Evolutionary conservation across 1,140 invertebrate genomes (phyloP).

Genomic region (Apocrypta bakeri): DNA sequence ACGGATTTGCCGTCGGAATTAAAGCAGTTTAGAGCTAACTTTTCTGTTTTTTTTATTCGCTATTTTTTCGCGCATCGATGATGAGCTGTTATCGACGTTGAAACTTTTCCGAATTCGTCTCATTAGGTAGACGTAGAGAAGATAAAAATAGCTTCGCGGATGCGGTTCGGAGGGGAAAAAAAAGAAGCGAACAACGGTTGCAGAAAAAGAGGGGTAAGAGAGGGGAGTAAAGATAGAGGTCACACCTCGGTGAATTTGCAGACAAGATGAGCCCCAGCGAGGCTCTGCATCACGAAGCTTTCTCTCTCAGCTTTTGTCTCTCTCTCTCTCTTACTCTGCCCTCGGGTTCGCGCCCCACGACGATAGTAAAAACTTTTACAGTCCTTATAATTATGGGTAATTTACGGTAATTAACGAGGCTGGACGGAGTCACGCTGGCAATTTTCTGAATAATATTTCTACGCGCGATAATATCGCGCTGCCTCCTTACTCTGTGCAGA

Average conservation of each 20-base stretch:
- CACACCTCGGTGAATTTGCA: slow-evolving; percentile 68
- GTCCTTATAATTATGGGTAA: slow-evolving; percentile 75
- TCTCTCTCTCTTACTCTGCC: background rate
- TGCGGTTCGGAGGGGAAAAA: background rate
- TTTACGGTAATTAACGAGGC: slow-evolving; percentile 75
- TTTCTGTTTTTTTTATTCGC: slow-evolving; percentile 34
- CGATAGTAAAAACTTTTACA: slow-evolving; percentile 76
- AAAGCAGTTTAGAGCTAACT: slow-evolving; percentile 7
- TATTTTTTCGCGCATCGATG: background rate
- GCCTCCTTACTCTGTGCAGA: background rate
- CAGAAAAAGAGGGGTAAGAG: background rate
- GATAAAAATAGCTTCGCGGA: slow-evolving; percentile 48
- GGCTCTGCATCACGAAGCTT: slow-evolving; percentile 69
- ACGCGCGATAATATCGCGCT: slow-evolving; percentile 70
- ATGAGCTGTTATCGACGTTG: background rate
- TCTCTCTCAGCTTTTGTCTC: too few species aligned
- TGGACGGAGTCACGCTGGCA: slow-evolving; percentile 73
- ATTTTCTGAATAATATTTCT: slow-evolving; percentile 76
- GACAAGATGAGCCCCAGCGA: slow-evolving; percentile 69
- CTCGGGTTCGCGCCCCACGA: slow-evolving; percentile 68
- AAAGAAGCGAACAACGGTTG: slow-evolving; percentile 9
- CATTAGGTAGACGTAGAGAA: slow-evolving; percentile 63
- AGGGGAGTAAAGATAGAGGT: slow-evolving; percentile 53
- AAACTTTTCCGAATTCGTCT: slow-evolving; percentile 52
- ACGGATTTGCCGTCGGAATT: slow-evolving; percentile 36